Conservation (phyloP, 2,113 vertebrate species). For the Calidris pygmaea region DNA sequence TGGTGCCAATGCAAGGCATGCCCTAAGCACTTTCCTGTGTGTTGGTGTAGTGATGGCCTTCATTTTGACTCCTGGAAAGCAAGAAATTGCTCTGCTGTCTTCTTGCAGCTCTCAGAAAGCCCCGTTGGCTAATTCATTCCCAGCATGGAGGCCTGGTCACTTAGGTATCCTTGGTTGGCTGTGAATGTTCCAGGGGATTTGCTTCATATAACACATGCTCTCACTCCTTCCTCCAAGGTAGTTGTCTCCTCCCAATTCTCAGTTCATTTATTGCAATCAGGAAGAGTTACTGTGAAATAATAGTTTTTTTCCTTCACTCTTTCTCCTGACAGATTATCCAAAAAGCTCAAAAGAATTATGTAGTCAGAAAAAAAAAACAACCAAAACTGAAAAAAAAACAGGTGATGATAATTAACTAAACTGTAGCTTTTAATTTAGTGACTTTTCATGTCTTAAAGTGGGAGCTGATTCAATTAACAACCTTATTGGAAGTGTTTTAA, state of each 20-base stretch:
- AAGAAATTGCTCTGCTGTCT: not conserved
- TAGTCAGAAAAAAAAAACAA: not conserved
- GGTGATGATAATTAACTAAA: not conserved
- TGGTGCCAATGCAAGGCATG: not conserved
- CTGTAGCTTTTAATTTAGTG: not conserved
- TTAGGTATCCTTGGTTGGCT: not conserved
- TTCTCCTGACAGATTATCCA: not conserved
- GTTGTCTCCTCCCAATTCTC: not conserved
- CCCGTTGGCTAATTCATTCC: not conserved
- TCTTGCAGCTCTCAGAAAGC: not conserved
- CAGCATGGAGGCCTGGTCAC: not conserved
- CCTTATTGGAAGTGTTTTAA: not conserved
- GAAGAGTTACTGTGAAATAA: not conserved
- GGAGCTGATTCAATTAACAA: not conserved
- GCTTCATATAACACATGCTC: not conserved
- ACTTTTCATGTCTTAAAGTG: not conserved
- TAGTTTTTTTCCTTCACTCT: not conserved
- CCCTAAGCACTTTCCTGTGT: not conserved
- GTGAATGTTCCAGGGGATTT: not conserved
- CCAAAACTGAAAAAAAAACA: no score
- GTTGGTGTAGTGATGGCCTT: not conserved
- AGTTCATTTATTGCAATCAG: not conserved
- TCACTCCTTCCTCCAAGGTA: not conserved
- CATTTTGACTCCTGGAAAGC: not conserved
- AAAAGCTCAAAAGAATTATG: not conserved